A percentile compares a stretch with the other conserved stretches of the same genome.
phyloP scores from a whole-genome alignment of 2,797 vertebrate genomes.

The Hydrocynus forskahlii region DNA sequence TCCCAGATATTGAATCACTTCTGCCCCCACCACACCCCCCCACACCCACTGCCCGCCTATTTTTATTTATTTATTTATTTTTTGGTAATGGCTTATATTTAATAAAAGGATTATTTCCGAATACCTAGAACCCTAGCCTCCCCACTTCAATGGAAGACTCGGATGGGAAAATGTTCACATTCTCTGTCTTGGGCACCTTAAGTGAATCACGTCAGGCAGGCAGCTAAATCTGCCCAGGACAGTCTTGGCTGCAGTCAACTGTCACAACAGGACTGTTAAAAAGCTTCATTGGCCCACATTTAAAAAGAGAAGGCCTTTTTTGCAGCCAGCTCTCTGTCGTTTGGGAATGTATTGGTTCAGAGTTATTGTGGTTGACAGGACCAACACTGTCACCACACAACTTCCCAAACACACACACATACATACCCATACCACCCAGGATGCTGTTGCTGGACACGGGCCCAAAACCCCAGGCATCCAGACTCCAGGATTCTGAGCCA shows the following conservation, averaged over 20 bases:
- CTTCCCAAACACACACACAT: not conserved
- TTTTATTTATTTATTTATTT: not conserved
- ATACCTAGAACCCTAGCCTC: not conserved
- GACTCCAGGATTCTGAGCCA: constrained; percentile 35
- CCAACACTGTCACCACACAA: not conserved
- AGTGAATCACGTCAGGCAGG: constrained; percentile 26
- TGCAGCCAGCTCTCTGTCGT: constrained; percentile 18
- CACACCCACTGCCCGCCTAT: not conserved
- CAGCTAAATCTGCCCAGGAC: constrained; percentile 31
- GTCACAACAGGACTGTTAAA: constrained; percentile 48
- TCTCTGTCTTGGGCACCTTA: constrained; percentile 31
- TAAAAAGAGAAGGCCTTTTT: constrained; percentile 38
- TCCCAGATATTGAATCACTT: constrained; percentile 62
- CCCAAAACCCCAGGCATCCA: constrained; percentile 18
- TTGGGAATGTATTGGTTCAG: constrained; percentile 15
- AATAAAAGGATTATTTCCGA: constrained; percentile 54
- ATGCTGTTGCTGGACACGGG: constrained; percentile 32
- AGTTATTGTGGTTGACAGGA: constrained; percentile 31
- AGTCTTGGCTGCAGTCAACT: constrained; percentile 33
- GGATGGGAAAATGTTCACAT: constrained; percentile 24
- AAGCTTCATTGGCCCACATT: constrained; percentile 40
- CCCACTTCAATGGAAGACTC: constrained; percentile 26
- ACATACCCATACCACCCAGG: constrained; percentile 10
- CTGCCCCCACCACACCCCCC: constrained; percentile 9
- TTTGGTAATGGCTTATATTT: constrained; percentile 48